Base-by-base conservation (phyloP, 2,113 vertebrate species). In the Mormoops blainvillei region DNA sequence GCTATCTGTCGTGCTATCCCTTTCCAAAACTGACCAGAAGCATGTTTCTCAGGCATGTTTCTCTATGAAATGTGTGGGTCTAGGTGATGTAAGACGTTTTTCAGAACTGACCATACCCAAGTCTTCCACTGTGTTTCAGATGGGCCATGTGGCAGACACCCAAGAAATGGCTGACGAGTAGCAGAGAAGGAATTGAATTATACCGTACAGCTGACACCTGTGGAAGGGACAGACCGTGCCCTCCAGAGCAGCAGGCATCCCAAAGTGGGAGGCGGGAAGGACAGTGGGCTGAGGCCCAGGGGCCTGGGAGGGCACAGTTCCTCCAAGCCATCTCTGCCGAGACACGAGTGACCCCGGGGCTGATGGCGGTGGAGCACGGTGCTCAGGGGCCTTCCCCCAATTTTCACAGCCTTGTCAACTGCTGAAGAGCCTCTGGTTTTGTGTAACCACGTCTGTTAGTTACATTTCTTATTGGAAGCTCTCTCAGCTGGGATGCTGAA, bases 331-430 rank as follows among this genome's bases (percentile, higher is more conserved):
- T 33, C 48, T 26, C 54, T 20, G 4, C 18, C 2, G 18, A 61
- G 38, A 48, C 9, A 1, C 33, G 45, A 70, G 61, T 0, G 10
- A 24, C 18, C 61, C 43, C 12, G 8, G 52, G 4, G 43, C 48
- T 52, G 61, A 67, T 2, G 11, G 68, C 78, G 24, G 15, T 2
- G 1, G 45, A 41, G 16, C 0, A 16, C 0, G 0, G 22, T 67
- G 85, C 96, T 96, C 77, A 76, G 91, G 31, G 89, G 0, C 56
- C 90, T 94, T 68, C 50, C 33, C 33, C 19, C 24, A 88, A 15
- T 61, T 96, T 89, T 74, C 96, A 96, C 89, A 78, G 14, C 10
- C 48, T 93, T 50, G n/a, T 61, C 71, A 78, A 94, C 20, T n/a
- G n/a, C n/a, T 5, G 8, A 43, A n/a, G 20, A 50, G 28, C 24